Conservation (phyloP, 2,113 vertebrate genomes). For the Athene noctua region DNA sequence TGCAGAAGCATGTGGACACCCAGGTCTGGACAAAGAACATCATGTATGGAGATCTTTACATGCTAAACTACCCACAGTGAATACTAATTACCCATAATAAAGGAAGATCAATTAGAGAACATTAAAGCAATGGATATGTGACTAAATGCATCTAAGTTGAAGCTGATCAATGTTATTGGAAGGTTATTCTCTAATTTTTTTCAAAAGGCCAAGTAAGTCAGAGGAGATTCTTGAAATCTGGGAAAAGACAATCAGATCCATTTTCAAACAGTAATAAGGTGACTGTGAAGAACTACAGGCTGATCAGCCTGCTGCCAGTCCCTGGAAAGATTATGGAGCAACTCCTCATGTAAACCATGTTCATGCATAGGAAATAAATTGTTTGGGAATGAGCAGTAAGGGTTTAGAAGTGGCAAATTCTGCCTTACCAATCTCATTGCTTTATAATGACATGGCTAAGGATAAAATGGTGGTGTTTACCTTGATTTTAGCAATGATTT, state of each 20-base stretch:
- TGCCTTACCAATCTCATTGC: neutral
- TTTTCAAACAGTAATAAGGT: neutral
- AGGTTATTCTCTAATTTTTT: neutral
- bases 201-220: neutral
- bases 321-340: neutral
- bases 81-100: neutral
- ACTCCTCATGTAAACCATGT: neutral
- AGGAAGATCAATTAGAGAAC: neutral
- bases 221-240: neutral
- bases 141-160: neutral
- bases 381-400: neutral
- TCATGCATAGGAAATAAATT: neutral
- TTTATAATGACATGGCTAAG: neutral
- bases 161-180: neutral
- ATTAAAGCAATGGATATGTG: neutral
- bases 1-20: neutral
- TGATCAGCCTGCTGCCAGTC: neutral
- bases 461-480: neutral
- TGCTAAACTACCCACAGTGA: neutral
- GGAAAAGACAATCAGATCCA: neutral
- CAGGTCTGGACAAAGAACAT: neutral
- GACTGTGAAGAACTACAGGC: neutral
- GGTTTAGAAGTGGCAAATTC: neutral
- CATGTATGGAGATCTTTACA: neutral
- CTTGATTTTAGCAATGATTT: neutral